Conservation (phyloP, 2,888 invertebrate species). For the Orthonychiurus folsomi region DNA sequence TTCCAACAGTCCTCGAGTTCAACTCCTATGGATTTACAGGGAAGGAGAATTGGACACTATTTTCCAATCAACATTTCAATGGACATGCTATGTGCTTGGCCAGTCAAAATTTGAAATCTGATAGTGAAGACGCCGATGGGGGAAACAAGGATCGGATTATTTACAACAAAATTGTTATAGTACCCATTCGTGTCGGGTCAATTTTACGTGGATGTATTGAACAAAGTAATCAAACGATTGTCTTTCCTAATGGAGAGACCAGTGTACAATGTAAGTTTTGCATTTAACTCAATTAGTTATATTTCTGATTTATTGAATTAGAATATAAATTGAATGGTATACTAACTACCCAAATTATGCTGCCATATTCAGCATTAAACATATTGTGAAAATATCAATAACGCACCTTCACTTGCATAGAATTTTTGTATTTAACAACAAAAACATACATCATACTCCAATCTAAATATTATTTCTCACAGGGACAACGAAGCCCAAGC, state of each 20-base stretch:
- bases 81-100: constrained; percentile 1
- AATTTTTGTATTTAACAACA: too few relatives aligned
- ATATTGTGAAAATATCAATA: too few relatives aligned
- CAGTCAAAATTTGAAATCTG: neutral
- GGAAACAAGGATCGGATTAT: neutral
- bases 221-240: constrained; percentile 4
- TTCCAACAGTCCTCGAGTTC: constrained; percentile 3
- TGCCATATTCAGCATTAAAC: too few relatives aligned
- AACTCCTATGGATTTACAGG: constrained; percentile 14
- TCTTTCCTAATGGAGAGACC: constrained; percentile 4
- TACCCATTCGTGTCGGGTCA: neutral
- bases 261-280: constrained; percentile 1
- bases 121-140: neutral
- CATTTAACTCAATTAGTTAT: too few relatives aligned
- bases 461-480: neutral
- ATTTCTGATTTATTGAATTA: too few relatives aligned
- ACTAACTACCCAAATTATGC: neutral
- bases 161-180: neutral
- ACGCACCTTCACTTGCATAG: too few relatives aligned
- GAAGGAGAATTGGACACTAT: constrained; percentile 10
- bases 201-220: constrained; percentile 3
- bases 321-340: too few relatives aligned
- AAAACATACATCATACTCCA: too few relatives aligned
- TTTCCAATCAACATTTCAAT: neutral
- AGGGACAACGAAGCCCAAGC: constrained; percentile 1